A percentile compares a stretch with the other conserved stretches of the same genome.
Evolutionary conservation across 2,113 vertebrate genomes (phyloP).

Genomic region (Aix galericulata): DNA sequence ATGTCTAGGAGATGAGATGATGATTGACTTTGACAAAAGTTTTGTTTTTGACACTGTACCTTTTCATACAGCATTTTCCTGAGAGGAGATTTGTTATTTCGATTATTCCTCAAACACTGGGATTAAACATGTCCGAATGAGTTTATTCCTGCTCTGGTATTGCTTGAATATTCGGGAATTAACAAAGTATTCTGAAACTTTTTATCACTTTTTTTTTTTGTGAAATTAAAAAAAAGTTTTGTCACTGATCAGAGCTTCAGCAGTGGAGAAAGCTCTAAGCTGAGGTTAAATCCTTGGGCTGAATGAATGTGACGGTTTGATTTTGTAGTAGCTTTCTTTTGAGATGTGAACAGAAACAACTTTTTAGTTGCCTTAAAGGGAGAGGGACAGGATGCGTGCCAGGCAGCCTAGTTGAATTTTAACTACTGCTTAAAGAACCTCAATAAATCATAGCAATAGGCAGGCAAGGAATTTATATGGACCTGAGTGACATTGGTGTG

Average conservation of each 20-base stretch:
- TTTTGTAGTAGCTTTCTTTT: neutral
- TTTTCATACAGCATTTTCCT: neutral
- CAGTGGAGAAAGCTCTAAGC: neutral
- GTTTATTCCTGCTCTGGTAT: neutral
- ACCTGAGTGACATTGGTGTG: neutral
- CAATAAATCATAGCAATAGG: neutral
- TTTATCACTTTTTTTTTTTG: neutral
- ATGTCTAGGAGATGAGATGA: neutral
- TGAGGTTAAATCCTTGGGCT: neutral
- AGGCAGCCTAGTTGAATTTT: neutral
- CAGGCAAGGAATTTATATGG: neutral
- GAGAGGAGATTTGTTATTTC: neutral
- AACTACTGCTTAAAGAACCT: conserved; percentile 11
- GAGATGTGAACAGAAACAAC: neutral
- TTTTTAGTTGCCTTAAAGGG: neutral
- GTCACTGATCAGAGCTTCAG: neutral
- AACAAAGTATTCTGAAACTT: neutral
- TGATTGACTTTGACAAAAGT: neutral
- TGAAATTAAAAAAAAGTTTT: too few species aligned
- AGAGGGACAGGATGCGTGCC: neutral
- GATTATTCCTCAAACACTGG: too few species aligned
- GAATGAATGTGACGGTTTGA: neutral
- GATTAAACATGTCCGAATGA: neutral
- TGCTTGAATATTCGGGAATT: neutral
- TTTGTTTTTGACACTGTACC: neutral